Percentiles rank a stretch among this genome's conserved stretches.
phyloP scores from a whole-genome alignment of 23 tunicate genomes.

The Oikopleura dioica region DNA sequence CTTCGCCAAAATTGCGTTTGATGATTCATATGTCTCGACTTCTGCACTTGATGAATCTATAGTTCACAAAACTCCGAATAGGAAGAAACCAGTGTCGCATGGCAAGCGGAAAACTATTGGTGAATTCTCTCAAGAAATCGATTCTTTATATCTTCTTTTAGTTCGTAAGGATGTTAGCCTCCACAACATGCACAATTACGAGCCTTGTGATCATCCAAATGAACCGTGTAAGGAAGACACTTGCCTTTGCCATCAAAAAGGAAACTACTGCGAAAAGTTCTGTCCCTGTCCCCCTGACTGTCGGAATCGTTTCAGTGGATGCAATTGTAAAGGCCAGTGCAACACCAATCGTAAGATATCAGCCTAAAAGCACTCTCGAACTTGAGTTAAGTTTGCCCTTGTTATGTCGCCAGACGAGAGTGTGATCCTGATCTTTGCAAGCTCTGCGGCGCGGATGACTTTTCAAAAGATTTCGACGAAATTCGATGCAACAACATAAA shows the following conservation, averaged over 20 bases:
- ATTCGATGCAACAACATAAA: constrained; percentile 45
- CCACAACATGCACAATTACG: constrained; percentile 39
- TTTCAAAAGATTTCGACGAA: not conserved
- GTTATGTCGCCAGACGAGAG: constrained; percentile 71
- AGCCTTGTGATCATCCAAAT: constrained; percentile 56
- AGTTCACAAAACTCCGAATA: no score
- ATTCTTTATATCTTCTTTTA: no score
- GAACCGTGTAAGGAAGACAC: constrained; percentile 35
- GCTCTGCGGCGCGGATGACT: not conserved
- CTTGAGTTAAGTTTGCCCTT: constrained; percentile 28
- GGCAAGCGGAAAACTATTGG: not conserved
- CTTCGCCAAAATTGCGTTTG: not conserved
- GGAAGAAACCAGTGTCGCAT: not conserved
- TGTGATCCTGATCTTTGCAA: constrained; percentile 88
- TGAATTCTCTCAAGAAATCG: no score
- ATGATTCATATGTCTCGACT: not conserved
- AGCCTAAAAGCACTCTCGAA: not conserved
- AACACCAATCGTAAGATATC: constrained; percentile 39
- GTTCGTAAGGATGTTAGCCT: not conserved
- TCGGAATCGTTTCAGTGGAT: constrained; percentile 79
- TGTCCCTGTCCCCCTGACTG: constrained; percentile 78
- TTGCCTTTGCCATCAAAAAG: constrained; percentile 63
- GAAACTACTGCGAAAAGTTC: constrained; percentile 88
- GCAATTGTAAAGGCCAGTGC: constrained; percentile 90
- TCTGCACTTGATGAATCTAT: not conserved